Evolutionary conservation across 2,888 invertebrate species (phyloP).

Genomic region (Ommatoiulus sabulosus): DNA sequence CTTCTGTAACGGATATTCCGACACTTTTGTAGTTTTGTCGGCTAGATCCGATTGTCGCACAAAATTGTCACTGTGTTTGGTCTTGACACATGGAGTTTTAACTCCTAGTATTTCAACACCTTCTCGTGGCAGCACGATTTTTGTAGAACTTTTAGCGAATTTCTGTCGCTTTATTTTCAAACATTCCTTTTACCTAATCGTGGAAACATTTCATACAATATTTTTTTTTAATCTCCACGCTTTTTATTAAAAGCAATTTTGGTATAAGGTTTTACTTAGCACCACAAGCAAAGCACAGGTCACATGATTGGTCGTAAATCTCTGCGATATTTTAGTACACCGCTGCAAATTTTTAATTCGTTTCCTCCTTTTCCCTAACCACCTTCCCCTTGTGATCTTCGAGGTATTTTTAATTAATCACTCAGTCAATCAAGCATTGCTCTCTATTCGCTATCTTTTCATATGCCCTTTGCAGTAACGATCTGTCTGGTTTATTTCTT

Average conservation of each 20-base stretch:
- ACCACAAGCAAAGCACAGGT: neutral
- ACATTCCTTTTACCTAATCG: neutral
- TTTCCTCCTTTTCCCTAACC: conserved; percentile 40
- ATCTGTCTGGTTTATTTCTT: conserved; percentile 35
- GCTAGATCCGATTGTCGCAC: neutral
- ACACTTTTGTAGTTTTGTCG: neutral
- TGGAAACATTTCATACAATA: neutral
- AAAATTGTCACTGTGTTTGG: neutral
- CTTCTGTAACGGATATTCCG: conserved; percentile 1
- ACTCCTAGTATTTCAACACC: neutral
- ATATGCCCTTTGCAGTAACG: neutral
- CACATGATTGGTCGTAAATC: neutral
- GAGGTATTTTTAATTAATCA: conserved; percentile 8
- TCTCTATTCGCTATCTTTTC: conserved; percentile 15
- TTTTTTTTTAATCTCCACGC: neutral
- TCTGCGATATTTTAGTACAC: neutral
- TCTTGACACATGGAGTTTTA: neutral
- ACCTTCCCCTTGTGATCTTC: conserved; percentile 40
- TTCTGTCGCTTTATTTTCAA: neutral
- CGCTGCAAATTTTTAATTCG: conserved; percentile 13
- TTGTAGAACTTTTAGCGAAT: neutral
- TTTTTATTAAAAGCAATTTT: conserved; percentile 2
- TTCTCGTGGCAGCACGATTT: neutral
- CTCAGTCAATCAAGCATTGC: conserved; percentile 8
- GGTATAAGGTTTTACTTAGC: neutral